Evolutionary conservation across 2,113 vertebrate species (phyloP).

Genomic region (Panthera leo): DNA sequence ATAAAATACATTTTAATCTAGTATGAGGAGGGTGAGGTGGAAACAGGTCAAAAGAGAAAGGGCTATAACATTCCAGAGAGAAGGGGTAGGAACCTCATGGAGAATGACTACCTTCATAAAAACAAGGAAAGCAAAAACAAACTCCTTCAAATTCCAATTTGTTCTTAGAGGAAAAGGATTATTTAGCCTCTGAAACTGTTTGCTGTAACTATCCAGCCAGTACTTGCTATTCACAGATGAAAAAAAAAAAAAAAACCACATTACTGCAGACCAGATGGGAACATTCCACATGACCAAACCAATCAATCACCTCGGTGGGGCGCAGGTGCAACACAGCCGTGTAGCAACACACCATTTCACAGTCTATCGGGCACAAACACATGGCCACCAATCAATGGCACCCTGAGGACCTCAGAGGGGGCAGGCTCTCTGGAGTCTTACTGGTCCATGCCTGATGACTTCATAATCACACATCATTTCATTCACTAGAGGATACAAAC

Average conservation of each 20-base stretch:
- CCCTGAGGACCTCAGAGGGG: conserved; percentile 94
- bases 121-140: conserved; percentile 64
- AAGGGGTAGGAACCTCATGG: background rate
- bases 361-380: conserved; percentile 99
- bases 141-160: conserved; percentile 76
- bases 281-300: conserved; percentile 99
- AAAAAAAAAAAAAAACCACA: conserved; percentile 85
- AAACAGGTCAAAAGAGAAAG: conserved; percentile 47
- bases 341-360: conserved; percentile 99
- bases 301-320: conserved; percentile 99
- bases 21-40: background rate
- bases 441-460: conserved; percentile 99
- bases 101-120: conserved; percentile 34
- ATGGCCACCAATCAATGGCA: conserved; percentile 99
- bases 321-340: conserved; percentile 99
- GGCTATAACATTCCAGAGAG: background rate
- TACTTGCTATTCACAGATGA: conserved; percentile 87
- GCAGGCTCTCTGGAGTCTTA: conserved; percentile 92
- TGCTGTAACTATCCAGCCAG: conserved; percentile 88
- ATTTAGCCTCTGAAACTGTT: conserved; percentile 88
- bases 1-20: conserved; percentile 37
- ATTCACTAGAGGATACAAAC: conserved; percentile 95
- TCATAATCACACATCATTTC: conserved; percentile 99
- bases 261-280: conserved; percentile 99
- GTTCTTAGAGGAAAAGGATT: conserved; percentile 84